A percentile compares a stretch with the other conserved stretches of the same genome.
phyloP scores from a whole-genome alignment of 1,140 invertebrate species.

The Cherax destructor region DNA sequence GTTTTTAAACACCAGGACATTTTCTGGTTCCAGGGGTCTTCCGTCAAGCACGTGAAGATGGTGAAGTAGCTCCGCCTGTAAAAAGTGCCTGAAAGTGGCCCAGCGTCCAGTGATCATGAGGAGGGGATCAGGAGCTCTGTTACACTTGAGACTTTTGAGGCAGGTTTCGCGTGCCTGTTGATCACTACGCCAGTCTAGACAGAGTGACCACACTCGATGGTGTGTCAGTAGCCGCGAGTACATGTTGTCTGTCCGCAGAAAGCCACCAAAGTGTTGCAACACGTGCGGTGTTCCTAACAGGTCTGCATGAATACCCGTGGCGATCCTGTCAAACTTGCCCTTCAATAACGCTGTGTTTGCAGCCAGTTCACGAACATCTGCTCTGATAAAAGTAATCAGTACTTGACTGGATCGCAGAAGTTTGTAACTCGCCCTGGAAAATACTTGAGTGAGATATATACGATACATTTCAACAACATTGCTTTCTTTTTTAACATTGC shows the following conservation, averaged over 20 bases:
- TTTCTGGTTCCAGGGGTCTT: constrained; percentile 38
- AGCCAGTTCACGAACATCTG: constrained; percentile 35
- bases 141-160: constrained; percentile 31
- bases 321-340: constrained; percentile 56
- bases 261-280: constrained; percentile 37
- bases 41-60: constrained; percentile 49
- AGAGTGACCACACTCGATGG: constrained; percentile 61
- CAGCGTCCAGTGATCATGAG: constrained; percentile 46
- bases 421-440: constrained; percentile 16
- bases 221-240: constrained; percentile 55
- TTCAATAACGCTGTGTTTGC: neutral
- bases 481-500: neutral
- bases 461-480: constrained; percentile 51
- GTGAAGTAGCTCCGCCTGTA: constrained; percentile 57
- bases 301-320: constrained; percentile 55
- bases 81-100: constrained; percentile 59
- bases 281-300: constrained; percentile 54
- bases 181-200: constrained; percentile 52
- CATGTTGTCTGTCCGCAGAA: constrained; percentile 43
- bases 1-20: constrained; percentile 33
- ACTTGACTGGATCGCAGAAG: constrained; percentile 31
- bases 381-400: constrained; percentile 21
- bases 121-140: constrained; percentile 43
- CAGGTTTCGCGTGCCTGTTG: constrained; percentile 50
- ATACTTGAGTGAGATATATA: constrained; percentile 46